Conservation (phyloP, 2,113 vertebrate genomes). For the Shinisaurus crocodilurus region DNA sequence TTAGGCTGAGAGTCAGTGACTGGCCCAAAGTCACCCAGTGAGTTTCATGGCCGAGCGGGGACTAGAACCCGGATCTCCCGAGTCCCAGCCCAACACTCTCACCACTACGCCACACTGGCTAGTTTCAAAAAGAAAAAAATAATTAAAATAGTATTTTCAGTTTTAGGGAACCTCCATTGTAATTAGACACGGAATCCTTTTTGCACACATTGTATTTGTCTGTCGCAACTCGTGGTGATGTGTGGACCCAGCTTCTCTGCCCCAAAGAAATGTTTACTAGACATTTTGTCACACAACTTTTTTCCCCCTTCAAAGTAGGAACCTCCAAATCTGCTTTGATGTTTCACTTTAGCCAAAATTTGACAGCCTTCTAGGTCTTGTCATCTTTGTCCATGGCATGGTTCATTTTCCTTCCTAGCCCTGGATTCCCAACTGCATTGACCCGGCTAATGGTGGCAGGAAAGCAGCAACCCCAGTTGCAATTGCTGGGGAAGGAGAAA, state of each 20-base stretch:
- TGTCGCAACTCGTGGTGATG: background rate
- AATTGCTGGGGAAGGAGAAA: no score
- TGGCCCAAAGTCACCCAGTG: no score
- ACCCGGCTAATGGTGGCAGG: no score
- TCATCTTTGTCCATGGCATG: background rate
- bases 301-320: background rate
- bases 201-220: background rate
- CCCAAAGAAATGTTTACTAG: background rate
- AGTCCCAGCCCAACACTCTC: no score
- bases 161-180: background rate
- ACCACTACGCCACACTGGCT: no score
- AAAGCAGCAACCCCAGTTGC: no score
- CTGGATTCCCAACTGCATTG: background rate
- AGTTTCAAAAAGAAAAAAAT: slow-evolving; percentile 18
- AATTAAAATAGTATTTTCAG: background rate
- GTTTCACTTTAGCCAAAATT: background rate
- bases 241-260: background rate
- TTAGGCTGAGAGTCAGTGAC: no score
- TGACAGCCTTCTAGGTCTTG: background rate
- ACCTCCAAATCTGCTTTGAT: background rate
- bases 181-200: background rate
- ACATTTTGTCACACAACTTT: background rate
- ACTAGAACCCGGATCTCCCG: no score
- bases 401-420: background rate
- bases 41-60: no score